Conservation (phyloP, 2,113 vertebrate species). For the Miniopterus natalensis region DNA sequence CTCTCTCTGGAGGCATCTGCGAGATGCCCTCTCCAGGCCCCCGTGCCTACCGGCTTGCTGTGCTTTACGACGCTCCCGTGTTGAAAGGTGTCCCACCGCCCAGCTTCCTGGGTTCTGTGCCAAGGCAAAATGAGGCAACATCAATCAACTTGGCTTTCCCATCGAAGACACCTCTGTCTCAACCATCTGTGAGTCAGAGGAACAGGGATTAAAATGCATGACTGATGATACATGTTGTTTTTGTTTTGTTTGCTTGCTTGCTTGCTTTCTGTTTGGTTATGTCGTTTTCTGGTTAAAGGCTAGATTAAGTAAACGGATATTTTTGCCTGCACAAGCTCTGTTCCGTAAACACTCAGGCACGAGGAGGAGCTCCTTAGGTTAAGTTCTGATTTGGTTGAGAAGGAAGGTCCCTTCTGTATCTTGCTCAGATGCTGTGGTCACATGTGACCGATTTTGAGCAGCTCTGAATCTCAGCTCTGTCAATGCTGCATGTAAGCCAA, state of each 20-base stretch:
- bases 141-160: slow-evolving; percentile 24
- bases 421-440: slow-evolving; percentile 5
- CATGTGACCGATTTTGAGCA: background rate
- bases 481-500: slow-evolving; percentile 24
- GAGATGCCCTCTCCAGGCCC: background rate
- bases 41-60: background rate
- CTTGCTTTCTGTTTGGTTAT: background rate
- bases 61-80: background rate
- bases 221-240: background rate
- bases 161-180: slow-evolving; percentile 45
- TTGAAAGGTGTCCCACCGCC: background rate
- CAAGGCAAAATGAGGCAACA: slow-evolving; percentile 32
- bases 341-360: background rate
- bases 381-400: slow-evolving; percentile 4
- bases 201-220: background rate
- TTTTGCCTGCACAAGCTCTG: background rate
- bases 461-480: background rate
- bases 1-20: background rate
- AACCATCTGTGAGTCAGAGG: slow-evolving; percentile 39
- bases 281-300: background rate
- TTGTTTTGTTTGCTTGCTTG: background rate
- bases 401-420: background rate
- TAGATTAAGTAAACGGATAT: background rate
- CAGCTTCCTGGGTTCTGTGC: slow-evolving; percentile 27
- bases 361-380: slow-evolving; percentile 2